These are phyloP conservation scores for Clostera curtula DNA, from an alignment of 2,888 invertebrate genomes.

Conservation along the genomic window DNA sequence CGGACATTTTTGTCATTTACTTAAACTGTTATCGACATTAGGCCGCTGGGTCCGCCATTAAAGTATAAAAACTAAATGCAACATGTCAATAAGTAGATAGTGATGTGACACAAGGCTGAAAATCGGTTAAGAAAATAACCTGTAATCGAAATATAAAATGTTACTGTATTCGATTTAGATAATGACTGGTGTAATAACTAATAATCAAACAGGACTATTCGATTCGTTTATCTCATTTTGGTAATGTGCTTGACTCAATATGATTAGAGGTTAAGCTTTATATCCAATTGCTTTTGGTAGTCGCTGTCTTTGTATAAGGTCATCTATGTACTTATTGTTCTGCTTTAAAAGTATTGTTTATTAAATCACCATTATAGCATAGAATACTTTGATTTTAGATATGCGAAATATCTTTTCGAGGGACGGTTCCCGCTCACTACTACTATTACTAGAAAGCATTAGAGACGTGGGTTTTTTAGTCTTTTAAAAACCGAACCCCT, in stretches of 20 bases:
- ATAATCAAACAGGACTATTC: slow-evolving; percentile 46
- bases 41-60: slow-evolving; percentile 30
- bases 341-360: too few species aligned
- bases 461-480: too few species aligned
- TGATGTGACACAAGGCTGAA: slow-evolving; percentile 18
- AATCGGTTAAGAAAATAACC: slow-evolving; percentile 20
- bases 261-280: slow-evolving; percentile 28
- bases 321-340: slow-evolving; percentile 18
- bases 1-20: slow-evolving; percentile 61
- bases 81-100: slow-evolving; percentile 15
- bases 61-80: slow-evolving; percentile 18
- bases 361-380: too few species aligned
- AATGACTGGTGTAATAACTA: slow-evolving; percentile 50
- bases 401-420: too few species aligned
- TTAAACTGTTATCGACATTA: slow-evolving; percentile 57
- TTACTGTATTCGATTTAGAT: slow-evolving; percentile 31
- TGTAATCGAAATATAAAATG: slow-evolving; percentile 9
- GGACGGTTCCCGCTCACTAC: too few species aligned
- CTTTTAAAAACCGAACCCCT: too few species aligned
- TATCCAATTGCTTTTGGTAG: slow-evolving; percentile 34
- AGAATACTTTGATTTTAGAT: too few species aligned
- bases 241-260: slow-evolving; percentile 28
- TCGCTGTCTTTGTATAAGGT: slow-evolving; percentile 24
- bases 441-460: too few species aligned
- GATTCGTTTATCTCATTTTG: slow-evolving; percentile 46